A percentile compares a stretch with the other conserved stretches of the same genome.
These are phyloP conservation scores for Chelonus insularis DNA, from an alignment of 1,140 invertebrate genomes.

Conservation along the genomic window DNA sequence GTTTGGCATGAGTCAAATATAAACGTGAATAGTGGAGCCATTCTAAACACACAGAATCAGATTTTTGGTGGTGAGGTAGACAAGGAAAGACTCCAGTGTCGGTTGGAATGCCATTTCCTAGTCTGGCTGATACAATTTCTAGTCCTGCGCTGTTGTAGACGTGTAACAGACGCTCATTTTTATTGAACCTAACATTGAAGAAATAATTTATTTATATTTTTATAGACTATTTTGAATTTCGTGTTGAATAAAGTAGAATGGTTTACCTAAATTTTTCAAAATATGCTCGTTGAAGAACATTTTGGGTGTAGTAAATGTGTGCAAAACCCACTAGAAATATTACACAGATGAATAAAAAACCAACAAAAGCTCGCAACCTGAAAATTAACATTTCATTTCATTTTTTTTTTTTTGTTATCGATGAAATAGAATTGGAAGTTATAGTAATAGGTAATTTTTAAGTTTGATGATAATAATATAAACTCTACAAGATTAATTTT, in stretches of 20 bases:
- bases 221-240: no score
- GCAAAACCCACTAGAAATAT: conserved; percentile 81
- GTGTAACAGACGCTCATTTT: conserved; percentile 73
- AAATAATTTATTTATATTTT: no score
- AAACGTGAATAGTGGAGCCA: conserved; percentile 77
- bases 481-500: no score
- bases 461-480: no score
- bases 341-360: conserved; percentile 77
- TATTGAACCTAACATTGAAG: conserved; percentile 78
- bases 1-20: conserved; percentile 67
- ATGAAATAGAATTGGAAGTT: no score
- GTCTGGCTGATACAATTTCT: conserved; percentile 71
- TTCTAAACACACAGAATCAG: conserved; percentile 71
- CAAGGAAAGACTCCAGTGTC: conserved; percentile 70
- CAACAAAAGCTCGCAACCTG: conserved; percentile 79
- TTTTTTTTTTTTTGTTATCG: not conserved
- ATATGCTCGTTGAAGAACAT: conserved; percentile 78
- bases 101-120: conserved; percentile 65
- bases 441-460: no score
- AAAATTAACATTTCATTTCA: conserved; percentile 24
- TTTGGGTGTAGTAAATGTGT: conserved; percentile 80
- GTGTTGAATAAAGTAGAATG: no score
- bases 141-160: conserved; percentile 71
- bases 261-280: conserved; percentile 73
- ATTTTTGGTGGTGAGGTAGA: conserved; percentile 64